These are phyloP conservation scores for Allygus modestus DNA, from an alignment of 2,888 invertebrate genomes.

Conservation along the genomic window DNA sequence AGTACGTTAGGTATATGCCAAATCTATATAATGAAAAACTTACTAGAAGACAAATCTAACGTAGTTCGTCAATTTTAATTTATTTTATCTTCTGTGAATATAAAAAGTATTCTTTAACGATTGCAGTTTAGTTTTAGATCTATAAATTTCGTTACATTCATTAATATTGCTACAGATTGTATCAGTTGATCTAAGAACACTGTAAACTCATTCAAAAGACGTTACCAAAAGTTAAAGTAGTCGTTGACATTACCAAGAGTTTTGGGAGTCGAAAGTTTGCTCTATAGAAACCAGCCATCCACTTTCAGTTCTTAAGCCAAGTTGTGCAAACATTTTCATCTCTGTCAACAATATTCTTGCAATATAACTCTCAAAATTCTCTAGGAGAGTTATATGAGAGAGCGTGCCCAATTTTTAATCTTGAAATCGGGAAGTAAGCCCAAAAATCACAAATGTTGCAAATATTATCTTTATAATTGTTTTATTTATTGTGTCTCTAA, in stretches of 20 bases:
- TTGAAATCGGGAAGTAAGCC: not conserved
- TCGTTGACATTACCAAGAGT: not conserved
- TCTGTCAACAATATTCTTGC: conserved; percentile 14
- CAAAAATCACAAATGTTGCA: no score
- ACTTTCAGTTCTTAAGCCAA: conserved; percentile 30
- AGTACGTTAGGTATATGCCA: no score
- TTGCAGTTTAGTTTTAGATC: no score
- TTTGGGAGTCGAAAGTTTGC: not conserved
- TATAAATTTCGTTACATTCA: no score
- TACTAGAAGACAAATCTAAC: no score
- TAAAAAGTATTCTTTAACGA: no score
- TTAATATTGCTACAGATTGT: no score
- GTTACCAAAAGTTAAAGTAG: conserved; percentile 7
- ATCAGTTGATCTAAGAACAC: not conserved
- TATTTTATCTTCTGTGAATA: no score
- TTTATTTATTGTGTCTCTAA: no score
- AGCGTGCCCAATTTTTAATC: not conserved
- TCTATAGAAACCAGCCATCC: conserved; percentile 25
- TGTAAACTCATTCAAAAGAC: conserved; percentile 6
- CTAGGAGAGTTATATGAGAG: not conserved
- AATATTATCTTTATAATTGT: no score
- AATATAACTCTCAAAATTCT: not conserved
- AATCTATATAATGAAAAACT: no score
- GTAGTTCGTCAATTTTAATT: no score
- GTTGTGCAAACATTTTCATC: conserved; percentile 34